Base-by-base conservation (phyloP, 2,888 invertebrate species). In the Strigamia transsilvanica region DNA sequence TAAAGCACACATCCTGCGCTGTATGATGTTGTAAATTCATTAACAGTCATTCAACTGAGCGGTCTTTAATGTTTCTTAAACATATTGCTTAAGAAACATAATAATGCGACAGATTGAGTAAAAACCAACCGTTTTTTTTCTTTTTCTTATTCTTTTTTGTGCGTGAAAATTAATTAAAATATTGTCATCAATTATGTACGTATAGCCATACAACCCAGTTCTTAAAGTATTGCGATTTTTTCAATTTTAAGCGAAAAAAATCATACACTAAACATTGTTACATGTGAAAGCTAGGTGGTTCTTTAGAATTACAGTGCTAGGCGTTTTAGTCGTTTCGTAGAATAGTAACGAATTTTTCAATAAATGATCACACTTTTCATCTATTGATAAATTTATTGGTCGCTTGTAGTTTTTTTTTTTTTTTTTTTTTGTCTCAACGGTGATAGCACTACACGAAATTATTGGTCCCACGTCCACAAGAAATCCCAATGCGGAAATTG, bases 1-100 rank as follows among this genome's bases (percentile, higher is more conserved):
- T 56, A 56, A 56, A 56, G 56, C 56, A 18, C 56, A 56, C 56
- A 56, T 56, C 56, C 56, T 56, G 56, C 21, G 56, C 56, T 56
- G 56, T 56, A 56, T 18, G 56, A 21, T 18, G 56, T 56, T 56
- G 56, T 56, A 56, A 56, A 56, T 56, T 56, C 56, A 56, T 56
- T 56, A 56, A 56, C 56, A 56, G 56, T 56, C 56, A 56, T 56
- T 56, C 56, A 56, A 56, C 56, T 56, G 56, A 56, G 56, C 56
- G 56, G 56, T 56, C 56, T 56, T 56, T 56, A 56, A 56, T 56
- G 56, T 56, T 56, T 56, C 18, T 56, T 56, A 56, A 56, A 56
- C n/a, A 56, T 56, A 56, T 56, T 56, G 56, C 56, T 1, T 18
- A 56, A 56, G 56, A 56, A 56, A 56, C 15, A 56, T 56, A 56